phyloP scores from a whole-genome alignment of 2,113 vertebrate species.

The Sapayoa aenigma region DNA sequence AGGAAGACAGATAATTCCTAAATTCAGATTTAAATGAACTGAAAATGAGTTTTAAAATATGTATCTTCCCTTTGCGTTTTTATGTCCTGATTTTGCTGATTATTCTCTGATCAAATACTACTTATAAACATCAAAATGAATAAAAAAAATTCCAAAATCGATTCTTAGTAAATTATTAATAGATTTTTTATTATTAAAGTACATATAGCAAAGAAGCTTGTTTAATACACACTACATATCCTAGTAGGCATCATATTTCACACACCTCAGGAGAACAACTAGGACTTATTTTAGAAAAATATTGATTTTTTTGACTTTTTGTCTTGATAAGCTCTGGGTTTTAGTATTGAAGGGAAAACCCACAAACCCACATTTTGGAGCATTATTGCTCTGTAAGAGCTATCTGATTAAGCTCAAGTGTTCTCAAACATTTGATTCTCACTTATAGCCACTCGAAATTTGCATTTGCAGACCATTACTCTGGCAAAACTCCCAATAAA shows the following conservation, averaged over 20 bases:
- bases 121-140: not conserved
- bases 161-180: not conserved
- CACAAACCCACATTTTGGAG: not conserved
- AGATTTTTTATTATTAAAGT: not conserved
- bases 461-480: not conserved
- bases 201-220: not conserved
- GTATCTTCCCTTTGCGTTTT: not conserved
- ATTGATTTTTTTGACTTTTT: not conserved
- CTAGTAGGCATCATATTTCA: not conserved
- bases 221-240: not conserved
- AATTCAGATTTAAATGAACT: not conserved
- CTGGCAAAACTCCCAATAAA: not conserved
- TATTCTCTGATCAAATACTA: not conserved
- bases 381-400: not conserved
- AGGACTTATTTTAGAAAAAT: constrained; percentile 14
- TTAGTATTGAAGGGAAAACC: constrained; percentile 24
- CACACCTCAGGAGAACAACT: not conserved
- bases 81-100: not conserved
- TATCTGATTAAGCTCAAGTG: not conserved
- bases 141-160: not conserved
- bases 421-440: not conserved
- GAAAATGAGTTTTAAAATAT: not conserved
- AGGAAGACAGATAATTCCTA: not conserved
- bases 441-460: not conserved
- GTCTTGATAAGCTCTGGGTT: not conserved